Evolutionary conservation across 2,797 vertebrate species (phyloP), one percentile per base, ranked within the genome.

Genomic region (Catharus ustulatus): DNA sequence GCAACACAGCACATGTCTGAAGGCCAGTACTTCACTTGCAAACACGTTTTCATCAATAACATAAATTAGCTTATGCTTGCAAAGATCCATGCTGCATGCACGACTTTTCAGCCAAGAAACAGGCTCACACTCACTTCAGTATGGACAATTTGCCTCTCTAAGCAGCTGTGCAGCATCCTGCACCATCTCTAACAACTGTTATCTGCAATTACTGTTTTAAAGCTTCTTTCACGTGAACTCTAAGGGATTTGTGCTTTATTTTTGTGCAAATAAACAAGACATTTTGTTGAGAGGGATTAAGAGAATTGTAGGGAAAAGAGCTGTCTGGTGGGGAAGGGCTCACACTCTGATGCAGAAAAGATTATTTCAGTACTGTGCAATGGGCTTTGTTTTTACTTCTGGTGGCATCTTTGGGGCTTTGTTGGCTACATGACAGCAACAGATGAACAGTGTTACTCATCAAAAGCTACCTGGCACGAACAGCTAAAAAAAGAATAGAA

Each of bases 381-480:
- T 51, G 29, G 45, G 59, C 45, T 95, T 89, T 88, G 64, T 63
- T 91, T 93, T 92, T 55, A 78, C 20, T 51, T 84, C 45, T 77
- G 69, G 46, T 68, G 76, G 55, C 5, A 30, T 87, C 78, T 95
- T 79, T 80, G 55, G 75, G 58, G 51, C 64, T 96, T 90, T 87
- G 30, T 43, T 92, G 58, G 81, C 88, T 93, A 62, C 24, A 30
- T 63, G 78, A 83, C 57, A 83, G 72, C 61, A 93, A 74, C 45
- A 72, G 29, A 48, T 4, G 24, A 93, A 52, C 49, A 63, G 77
- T 68, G 78, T 92, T 91, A 90, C 76, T 95, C 66, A 87, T 89
- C 93, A 71, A 94, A 93, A 89, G 38, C 55, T 95, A 96, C 95
- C 88, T 95, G 94, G 90, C 84, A 94, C 0, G 1, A 77, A 66